These are phyloP conservation scores for Drosophila basisetae DNA, from an alignment of 2,888 invertebrate species.

Conservation along the genomic window DNA sequence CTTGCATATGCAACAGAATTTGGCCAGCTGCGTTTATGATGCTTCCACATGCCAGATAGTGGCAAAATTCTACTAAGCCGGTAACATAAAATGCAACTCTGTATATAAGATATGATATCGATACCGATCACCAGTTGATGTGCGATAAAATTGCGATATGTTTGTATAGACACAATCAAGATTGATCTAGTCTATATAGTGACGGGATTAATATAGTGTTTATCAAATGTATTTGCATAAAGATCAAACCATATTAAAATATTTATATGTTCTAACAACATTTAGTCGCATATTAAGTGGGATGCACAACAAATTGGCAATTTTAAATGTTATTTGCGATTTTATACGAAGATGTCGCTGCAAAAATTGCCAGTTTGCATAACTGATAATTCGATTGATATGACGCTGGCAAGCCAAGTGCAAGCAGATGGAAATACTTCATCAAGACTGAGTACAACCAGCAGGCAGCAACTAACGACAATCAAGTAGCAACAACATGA, in stretches of 20 bases:
- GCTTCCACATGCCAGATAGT: no score
- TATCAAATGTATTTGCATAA: neutral
- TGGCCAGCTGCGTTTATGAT: conserved; percentile 11
- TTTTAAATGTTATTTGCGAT: conserved; percentile 59
- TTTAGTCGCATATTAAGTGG: conserved; percentile 5
- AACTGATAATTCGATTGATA: conserved; percentile 71
- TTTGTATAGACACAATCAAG: neutral
- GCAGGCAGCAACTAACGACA: neutral
- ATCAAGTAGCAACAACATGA: conserved; percentile 25
- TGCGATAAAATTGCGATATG: neutral
- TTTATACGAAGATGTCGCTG: conserved; percentile 48
- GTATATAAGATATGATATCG: no score
- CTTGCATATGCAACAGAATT: conserved; percentile 7
- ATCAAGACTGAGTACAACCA: neutral
- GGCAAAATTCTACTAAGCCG: no score
- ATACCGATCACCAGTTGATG: no score
- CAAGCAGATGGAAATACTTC: neutral
- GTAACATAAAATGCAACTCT: no score
- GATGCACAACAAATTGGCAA: conserved; percentile 48
- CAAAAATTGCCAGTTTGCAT: conserved; percentile 59
- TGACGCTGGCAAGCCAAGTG: conserved; percentile 4
- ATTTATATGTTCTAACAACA: neutral
- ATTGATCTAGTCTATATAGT: neutral
- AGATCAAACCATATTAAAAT: neutral
- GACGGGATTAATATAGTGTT: neutral